phyloP scores from a whole-genome alignment of 2,888 invertebrate genomes.

The Merodon equestris region DNA sequence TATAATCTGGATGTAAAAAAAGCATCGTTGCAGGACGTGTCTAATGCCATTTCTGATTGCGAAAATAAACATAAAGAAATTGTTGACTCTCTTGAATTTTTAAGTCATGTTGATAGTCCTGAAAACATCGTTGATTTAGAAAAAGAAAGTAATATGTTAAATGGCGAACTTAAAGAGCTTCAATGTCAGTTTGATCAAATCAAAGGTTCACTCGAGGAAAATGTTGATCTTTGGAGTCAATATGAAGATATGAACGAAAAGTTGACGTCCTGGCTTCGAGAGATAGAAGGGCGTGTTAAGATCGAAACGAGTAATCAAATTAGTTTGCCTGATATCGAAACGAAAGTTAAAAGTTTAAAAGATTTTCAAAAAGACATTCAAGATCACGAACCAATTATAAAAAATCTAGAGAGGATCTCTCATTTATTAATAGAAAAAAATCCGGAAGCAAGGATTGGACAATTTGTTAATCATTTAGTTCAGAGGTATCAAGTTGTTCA shows the following conservation, averaged over 20 bases:
- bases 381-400: slow-evolving; percentile 84
- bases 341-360: slow-evolving; percentile 85
- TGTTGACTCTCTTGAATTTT: slow-evolving; percentile 84
- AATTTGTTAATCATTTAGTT: slow-evolving; percentile 88
- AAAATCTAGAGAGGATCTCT: slow-evolving; percentile 84
- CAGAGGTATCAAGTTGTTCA: slow-evolving; percentile 87
- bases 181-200: slow-evolving; percentile 85
- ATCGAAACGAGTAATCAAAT: slow-evolving; percentile 86
- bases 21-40: slow-evolving; percentile 87
- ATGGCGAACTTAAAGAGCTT: slow-evolving; percentile 85
- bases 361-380: slow-evolving; percentile 83
- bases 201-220: slow-evolving; percentile 83
- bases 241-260: slow-evolving; percentile 89
- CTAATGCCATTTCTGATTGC: slow-evolving; percentile 86
- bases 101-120: slow-evolving; percentile 86
- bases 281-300: slow-evolving; percentile 87
- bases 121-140: slow-evolving; percentile 85
- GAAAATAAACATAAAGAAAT: slow-evolving; percentile 84
- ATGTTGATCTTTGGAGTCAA: slow-evolving; percentile 88
- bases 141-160: slow-evolving; percentile 84
- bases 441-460: slow-evolving; percentile 90
- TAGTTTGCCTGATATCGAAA: slow-evolving; percentile 84
- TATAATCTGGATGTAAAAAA: slow-evolving; percentile 95
- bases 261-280: slow-evolving; percentile 87
- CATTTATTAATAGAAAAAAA: slow-evolving; percentile 86